Evolutionary conservation across 2,797 vertebrate genomes (phyloP), one percentile per base, ranked within the genome.

Genomic region (Hoplostethus atlanticus): DNA sequence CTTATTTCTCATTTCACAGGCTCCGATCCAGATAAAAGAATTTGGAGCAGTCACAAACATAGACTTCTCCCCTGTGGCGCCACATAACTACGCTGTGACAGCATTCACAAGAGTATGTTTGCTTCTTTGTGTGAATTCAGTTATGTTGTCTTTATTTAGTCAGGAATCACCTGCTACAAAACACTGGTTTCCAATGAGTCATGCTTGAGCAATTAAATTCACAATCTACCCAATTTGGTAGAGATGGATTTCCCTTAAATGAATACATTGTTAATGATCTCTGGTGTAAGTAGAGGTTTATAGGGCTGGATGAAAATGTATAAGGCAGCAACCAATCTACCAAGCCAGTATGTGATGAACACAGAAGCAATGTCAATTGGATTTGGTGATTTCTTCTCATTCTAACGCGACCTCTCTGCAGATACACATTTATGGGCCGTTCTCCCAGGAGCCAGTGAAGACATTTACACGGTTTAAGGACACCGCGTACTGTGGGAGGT

Each of bases 1-100:
- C 42, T 25, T 76, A 12, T 62, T 36, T 56, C 3, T 68, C 36
- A 6, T 55, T 13, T 64, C 50, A 44, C 73, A 99, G 98, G 91
- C 95, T 21, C 96, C 98, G 2, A 92, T 99, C 74, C 97, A 98
- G 90, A 97, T 99, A 74, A 99, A 99, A 89, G 97, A 99, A 50
- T 99, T 97, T 72, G 97, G 97, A 62, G 96, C 97, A 0, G 67
- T 99, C 66, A 96, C 95, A 57, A 96, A 95, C 86, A 93, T 99
- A 3, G 94, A 98, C 85, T 97, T 98, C 87, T 98, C 97, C 56
- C 94, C 94, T 0, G 81, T 95, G 72, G 86, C 95, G 13, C 97
- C 98, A 0, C 95, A 97, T 80, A 97, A 97, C 88, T 99, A 97
- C 71, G 97, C 97, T 0, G 97, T 98, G 61, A 97, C 97, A 10